Evolutionary conservation across 2,888 invertebrate genomes (phyloP).

Genomic region (Iselma pallidipennis): DNA sequence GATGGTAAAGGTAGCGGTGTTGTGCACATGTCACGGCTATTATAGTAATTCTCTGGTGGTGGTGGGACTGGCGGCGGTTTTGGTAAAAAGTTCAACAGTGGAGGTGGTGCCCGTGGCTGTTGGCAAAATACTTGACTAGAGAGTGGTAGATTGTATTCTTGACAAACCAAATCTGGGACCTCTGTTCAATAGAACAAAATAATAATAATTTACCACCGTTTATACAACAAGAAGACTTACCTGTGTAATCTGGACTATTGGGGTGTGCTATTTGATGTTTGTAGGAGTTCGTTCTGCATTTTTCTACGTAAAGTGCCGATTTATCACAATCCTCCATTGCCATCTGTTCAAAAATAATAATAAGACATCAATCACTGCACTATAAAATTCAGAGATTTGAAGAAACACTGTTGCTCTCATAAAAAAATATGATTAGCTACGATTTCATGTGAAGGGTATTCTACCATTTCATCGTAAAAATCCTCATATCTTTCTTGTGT

Average conservation of each 20-base stretch:
- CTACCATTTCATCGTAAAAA: not conserved
- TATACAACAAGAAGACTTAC: conserved; percentile 54
- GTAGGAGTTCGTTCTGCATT: conserved; percentile 47
- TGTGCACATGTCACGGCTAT: conserved; percentile 44
- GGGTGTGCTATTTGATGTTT: conserved; percentile 51
- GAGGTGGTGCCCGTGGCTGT: conserved; percentile 53
- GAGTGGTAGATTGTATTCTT: conserved; percentile 64
- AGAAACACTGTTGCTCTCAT: no score
- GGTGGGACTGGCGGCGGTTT: conserved; percentile 69
- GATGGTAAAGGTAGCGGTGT: conserved; percentile 42
- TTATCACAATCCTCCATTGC: conserved; percentile 48
- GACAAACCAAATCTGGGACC: conserved; percentile 64
- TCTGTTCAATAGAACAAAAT: conserved; percentile 50
- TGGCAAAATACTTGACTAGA: conserved; percentile 38
- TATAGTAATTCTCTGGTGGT: conserved; percentile 70
- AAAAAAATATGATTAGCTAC: no score
- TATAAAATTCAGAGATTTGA: no score
- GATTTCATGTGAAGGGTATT: no score
- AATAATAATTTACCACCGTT: conserved; percentile 3
- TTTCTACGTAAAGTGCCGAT: conserved; percentile 49
- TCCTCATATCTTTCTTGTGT: no score
- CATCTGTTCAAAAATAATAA: conserved; percentile 30
- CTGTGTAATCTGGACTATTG: conserved; percentile 63
- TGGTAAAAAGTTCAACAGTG: conserved; percentile 61
- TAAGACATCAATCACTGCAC: conserved; percentile 18